A percentile compares a stretch with the other conserved stretches of the same genome.
Evolutionary conservation across 2,888 invertebrate species (phyloP).

Genomic region (Axea sp.): DNA sequence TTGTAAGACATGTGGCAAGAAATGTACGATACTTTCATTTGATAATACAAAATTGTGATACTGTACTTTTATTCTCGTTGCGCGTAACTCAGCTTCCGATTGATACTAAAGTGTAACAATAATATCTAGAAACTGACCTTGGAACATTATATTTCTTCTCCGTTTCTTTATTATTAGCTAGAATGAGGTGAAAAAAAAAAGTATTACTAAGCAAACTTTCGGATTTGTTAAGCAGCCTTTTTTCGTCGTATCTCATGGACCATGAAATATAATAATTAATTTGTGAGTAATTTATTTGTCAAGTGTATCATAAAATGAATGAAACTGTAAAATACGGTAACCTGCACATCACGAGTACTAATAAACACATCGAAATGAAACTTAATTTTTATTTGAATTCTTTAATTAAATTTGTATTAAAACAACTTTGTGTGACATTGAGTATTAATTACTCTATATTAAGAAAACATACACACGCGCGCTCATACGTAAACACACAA

Average conservation of each 20-base stretch:
- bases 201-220: constrained; percentile 31
- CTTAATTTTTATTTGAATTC: too few species aligned
- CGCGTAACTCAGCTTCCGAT: constrained; percentile 35
- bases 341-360: too few species aligned
- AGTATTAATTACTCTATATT: too few species aligned
- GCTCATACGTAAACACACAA: too few species aligned
- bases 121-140: constrained; percentile 49
- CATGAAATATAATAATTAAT: constrained; percentile 49
- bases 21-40: constrained; percentile 8
- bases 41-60: constrained; percentile 4
- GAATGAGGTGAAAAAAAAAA: constrained; percentile 14
- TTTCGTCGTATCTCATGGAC: constrained; percentile 12
- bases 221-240: constrained; percentile 11
- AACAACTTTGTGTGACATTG: too few species aligned
- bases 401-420: too few species aligned
- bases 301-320: constrained; percentile 11
- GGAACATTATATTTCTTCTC: constrained; percentile 44
- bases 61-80: constrained; percentile 6
- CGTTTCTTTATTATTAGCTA: constrained; percentile 25
- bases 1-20: too few species aligned
- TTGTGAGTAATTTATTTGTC: constrained; percentile 33
- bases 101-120: constrained; percentile 46
- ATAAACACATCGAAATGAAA: too few species aligned
- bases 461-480: too few species aligned
- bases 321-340: constrained; percentile 4